Percentiles rank a stretch among this genome's conserved stretches.
phyloP scores from a whole-genome alignment of 1,140 invertebrate genomes.

The Reticulitermes speratus region DNA sequence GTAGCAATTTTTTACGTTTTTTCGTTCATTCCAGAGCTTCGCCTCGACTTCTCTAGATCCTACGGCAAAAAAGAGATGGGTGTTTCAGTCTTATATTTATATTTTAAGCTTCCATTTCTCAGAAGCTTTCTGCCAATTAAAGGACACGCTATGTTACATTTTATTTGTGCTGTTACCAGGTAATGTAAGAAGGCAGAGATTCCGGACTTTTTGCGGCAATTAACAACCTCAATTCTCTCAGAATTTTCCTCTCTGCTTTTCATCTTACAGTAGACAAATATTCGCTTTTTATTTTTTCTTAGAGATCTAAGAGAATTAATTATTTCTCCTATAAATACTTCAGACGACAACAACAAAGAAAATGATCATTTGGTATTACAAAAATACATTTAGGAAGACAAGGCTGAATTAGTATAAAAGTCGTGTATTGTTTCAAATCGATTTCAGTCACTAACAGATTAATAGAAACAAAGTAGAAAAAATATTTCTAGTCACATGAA shows the following conservation, averaged over 20 bases:
- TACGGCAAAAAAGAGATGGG: not conserved
- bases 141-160: not conserved
- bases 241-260: not conserved
- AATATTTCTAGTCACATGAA: too few species aligned
- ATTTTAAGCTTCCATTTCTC: not conserved
- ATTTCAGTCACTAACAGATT: too few species aligned
- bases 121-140: constrained; percentile 12
- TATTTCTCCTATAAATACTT: not conserved
- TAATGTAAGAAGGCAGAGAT: not conserved
- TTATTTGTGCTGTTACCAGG: not conserved
- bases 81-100: not conserved
- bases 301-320: not conserved
- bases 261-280: not conserved
- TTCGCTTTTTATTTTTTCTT: not conserved
- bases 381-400: too few species aligned
- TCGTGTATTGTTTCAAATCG: too few species aligned
- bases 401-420: too few species aligned
- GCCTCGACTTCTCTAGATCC: not conserved
- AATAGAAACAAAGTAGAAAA: too few species aligned
- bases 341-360: not conserved
- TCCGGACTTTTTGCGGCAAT: not conserved
- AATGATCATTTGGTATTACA: not conserved
- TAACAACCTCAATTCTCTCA: not conserved
- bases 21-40: not conserved
- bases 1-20: not conserved